Base-by-base conservation (phyloP, 2,888 invertebrate genomes). In the Azorinus chamasolen region DNA sequence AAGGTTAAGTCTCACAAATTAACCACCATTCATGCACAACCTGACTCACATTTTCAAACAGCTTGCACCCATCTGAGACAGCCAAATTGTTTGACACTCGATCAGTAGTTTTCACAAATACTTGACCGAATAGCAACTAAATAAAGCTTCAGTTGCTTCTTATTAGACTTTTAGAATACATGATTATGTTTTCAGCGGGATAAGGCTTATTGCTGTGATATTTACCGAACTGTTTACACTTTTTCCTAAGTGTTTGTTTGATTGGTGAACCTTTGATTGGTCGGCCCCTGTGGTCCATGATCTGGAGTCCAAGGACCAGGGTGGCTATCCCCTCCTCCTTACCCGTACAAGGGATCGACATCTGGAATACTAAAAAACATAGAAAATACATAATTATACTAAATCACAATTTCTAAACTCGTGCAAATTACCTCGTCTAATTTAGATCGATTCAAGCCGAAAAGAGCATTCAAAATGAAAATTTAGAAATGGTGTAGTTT, bases 301-400 rank as follows among this genome's bases (percentile, higher is more conserved):
- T 89, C 54, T 89, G 86, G 22, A 92, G 83, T 5, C 88, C 89
- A 18, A 92, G 85, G 20, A 87, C 83, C 51, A 92, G 82, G 20
- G 88, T 85, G n/a, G 92, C 91, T 27, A 90, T 84, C 37, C 90
- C 92, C 10, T 87, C 82, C 32, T 87, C 86, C 39, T 85, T 85
- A 46, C 91, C 91, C 76, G 91, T 92, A 79, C 91, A 92, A 4
- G 92, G 91, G 68, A 92, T 91, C 12, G 91, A 89, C 83, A 92
- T 88, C 88, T 91, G 90, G 83, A 92, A 92, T 73, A 88, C 92
- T 91, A 83, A 20, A 72, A 58, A 55, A 43, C 54, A n/a, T 46
- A 2, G 50, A 24, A 41, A 20, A 8, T 51, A 27, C 25, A 14
- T 24, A 24, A 53, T n/a, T n/a, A n/a, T n/a, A n/a, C 8, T 12